Base-by-base conservation (phyloP, 1,140 invertebrate species). In the Periplaneta americana region DNA sequence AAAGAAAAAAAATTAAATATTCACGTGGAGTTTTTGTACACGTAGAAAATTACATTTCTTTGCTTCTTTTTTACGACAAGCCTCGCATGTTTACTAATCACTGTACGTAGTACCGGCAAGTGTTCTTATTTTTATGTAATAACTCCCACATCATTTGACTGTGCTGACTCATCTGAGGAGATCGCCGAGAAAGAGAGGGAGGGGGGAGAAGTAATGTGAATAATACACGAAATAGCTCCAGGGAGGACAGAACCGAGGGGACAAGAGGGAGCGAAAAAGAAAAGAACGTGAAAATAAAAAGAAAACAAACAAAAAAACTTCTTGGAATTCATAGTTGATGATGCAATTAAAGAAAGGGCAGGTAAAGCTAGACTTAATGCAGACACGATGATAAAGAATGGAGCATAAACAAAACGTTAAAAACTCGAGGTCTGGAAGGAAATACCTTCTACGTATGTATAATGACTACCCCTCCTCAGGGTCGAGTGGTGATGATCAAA, bases 321-420 rank as follows among this genome's bases (percentile, higher is more conserved):
- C 75, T 77, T 36, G 75, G 75, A 77, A 77, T 77, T 36, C 35
- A 22, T 22, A 22, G 75, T 36, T 77, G 75, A 77, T 77, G 75
- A 77, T 77, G 75, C 75, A 77, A 77, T 77, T 77, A 77, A 77
- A 34, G 75, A 77, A 77, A 77, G 33, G 31, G 75, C 75, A 77
- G 75, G 75, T 77, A 77, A 77, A n/a, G 35, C 17, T 36, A 77
- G 75, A 77, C 33, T 77, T 77, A 34, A 77, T 77, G 75, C 31
- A 36, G 75, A 34, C 75, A 77, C 33, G 33, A 77, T 77, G 33
- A 33, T 66, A 66, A 48, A 66, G 48, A 66, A 28, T 28, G 48
- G 5, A n/a, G 48, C 48, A 66, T 66, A 66, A 66, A 66, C 48
- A 66, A 66, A 66, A 66, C 48, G 48, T 66, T 66, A 66, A 66